Evolutionary conservation across 64 coral and sea anemone genomes (phyloP).

Genomic region (Anthopleura sola): DNA sequence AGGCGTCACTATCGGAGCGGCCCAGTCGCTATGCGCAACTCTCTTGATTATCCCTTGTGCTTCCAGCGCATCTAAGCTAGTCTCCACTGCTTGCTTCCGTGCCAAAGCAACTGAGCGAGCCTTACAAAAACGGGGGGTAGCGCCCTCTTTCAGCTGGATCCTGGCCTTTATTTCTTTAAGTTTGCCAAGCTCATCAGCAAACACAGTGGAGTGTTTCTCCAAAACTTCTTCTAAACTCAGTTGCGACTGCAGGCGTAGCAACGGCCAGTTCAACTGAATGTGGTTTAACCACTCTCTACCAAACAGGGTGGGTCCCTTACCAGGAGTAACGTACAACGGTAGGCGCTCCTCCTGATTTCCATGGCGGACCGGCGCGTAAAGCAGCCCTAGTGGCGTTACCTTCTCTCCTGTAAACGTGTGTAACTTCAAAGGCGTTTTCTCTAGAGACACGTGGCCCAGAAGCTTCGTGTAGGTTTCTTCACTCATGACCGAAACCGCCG

Average conservation of each 20-base stretch:
- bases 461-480: slow-evolving; percentile 10
- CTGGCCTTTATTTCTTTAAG: too few relatives aligned
- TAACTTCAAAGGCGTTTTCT: slow-evolving; percentile 16
- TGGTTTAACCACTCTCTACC: slow-evolving; percentile 32
- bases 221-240: too few relatives aligned
- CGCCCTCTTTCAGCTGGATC: too few relatives aligned
- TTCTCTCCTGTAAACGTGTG: slow-evolving; percentile 31
- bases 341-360: not conserved
- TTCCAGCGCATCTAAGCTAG: not conserved
- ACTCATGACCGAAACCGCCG: slow-evolving; percentile 38
- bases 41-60: too few relatives aligned
- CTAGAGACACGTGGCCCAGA: not conserved
- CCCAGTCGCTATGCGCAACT: too few relatives aligned
- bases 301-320: slow-evolving; percentile 13
- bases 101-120: not conserved
- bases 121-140: slow-evolving; percentile 4
- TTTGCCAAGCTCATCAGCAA: too few relatives aligned
- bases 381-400: slow-evolving; percentile 11
- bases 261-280: slow-evolving; percentile 14
- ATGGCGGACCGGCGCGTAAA: not conserved
- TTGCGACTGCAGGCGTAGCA: too few relatives aligned
- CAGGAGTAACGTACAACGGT: not conserved
- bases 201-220: too few relatives aligned
- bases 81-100: slow-evolving; percentile 9
- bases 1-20: too few relatives aligned